phyloP scores from a whole-genome alignment of 2,797 vertebrate species.

The Numenius phaeopus region DNA sequence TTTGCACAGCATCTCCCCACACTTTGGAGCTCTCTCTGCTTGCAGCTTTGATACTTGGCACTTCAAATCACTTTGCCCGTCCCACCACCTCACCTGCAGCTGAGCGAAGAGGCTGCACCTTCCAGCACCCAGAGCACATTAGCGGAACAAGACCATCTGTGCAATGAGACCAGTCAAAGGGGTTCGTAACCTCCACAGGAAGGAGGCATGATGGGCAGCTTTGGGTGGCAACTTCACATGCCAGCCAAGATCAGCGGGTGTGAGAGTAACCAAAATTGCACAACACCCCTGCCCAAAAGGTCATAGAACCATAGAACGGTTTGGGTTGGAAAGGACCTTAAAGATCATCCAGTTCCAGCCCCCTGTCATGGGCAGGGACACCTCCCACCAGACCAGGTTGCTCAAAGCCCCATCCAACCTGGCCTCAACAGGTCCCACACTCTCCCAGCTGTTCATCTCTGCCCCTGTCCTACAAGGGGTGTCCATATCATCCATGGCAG shows the following conservation, averaged over 20 bases:
- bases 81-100: not conserved
- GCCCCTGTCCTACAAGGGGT: not conserved
- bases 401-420: no score
- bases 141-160: not conserved
- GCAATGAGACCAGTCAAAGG: not conserved
- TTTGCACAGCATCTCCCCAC: accelerated
- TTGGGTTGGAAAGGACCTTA: no score
- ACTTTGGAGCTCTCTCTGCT: not conserved
- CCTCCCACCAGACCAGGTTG: no score
- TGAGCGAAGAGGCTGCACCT: not conserved
- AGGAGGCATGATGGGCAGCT: not conserved
- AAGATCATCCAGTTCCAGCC: no score
- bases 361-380: no score
- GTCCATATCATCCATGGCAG: not conserved
- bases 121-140: not conserved
- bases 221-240: not conserved
- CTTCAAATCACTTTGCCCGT: not conserved
- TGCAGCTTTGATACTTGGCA: not conserved
- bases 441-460: not conserved
- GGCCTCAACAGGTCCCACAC: not conserved
- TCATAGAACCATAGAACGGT: no score
- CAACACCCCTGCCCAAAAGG: not conserved
- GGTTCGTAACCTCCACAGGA: not conserved
- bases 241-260: not conserved
- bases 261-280: not conserved